These are phyloP conservation scores for Meandrina meandrites DNA, from an alignment of 92 coral and sea anemone genomes.

Conservation along the genomic window DNA sequence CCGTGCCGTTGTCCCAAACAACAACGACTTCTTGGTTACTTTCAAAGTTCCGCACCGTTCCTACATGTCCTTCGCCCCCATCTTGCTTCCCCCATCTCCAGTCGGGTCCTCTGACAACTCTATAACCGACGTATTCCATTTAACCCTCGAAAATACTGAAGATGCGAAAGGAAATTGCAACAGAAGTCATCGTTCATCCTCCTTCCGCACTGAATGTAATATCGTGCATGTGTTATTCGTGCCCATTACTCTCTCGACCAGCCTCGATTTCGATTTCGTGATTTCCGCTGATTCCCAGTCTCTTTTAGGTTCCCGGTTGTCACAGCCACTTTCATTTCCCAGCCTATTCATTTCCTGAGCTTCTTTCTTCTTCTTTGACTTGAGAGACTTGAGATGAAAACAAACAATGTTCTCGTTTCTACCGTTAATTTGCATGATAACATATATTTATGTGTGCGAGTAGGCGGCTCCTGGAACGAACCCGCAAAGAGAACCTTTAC, in stretches of 20 bases:
- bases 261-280: constrained; percentile 25
- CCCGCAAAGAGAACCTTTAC: too few relatives aligned
- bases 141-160: constrained; percentile 11
- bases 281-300: neutral
- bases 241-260: constrained; percentile 15
- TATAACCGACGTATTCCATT: constrained; percentile 97
- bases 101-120: constrained; percentile 99
- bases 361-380: too few relatives aligned
- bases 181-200: constrained; percentile 22
- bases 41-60: constrained; percentile 96
- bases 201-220: constrained; percentile 18
- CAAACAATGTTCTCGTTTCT: too few relatives aligned
- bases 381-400: too few relatives aligned
- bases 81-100: constrained; percentile 99
- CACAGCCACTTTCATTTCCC: too few relatives aligned
- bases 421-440: too few relatives aligned
- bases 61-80: constrained; percentile 99
- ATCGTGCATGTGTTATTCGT: constrained; percentile 4
- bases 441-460: too few relatives aligned
- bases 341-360: too few relatives aligned
- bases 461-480: too few relatives aligned
- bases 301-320: neutral
- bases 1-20: constrained; percentile 99
- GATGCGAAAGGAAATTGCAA: constrained; percentile 8
- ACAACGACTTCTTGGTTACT: constrained; percentile 98